Evolutionary conservation across 2,797 vertebrate genomes (phyloP).

Genomic region (Ptychobarbus kaznakovi): DNA sequence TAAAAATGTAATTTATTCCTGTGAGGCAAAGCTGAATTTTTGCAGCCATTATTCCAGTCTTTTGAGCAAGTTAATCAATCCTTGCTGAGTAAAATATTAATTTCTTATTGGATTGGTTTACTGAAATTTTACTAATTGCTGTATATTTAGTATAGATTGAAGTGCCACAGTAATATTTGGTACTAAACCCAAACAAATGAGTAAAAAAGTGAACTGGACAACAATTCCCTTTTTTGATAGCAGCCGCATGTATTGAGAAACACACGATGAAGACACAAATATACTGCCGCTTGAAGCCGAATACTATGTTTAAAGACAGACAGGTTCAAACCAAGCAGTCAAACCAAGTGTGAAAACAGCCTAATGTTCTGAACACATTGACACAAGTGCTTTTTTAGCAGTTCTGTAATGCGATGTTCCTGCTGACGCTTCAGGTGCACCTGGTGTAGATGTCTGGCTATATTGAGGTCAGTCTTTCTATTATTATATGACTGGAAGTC

Average conservation of each 20-base stretch:
- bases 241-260: neutral
- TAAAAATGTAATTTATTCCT: neutral
- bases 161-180: neutral
- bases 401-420: conserved; percentile 24
- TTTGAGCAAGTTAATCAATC: neutral
- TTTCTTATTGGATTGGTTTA: neutral
- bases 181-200: neutral
- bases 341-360: neutral
- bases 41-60: neutral
- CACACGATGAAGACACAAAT: neutral
- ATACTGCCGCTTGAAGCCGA: neutral
- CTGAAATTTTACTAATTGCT: too few relatives aligned
- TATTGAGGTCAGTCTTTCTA: conserved; percentile 42
- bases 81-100: neutral
- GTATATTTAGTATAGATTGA: neutral
- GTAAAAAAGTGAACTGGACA: neutral
- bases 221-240: neutral
- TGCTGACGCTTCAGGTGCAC: conserved; percentile 41
- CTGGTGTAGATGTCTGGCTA: conserved; percentile 19
- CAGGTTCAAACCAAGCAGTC: neutral
- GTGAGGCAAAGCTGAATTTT: neutral
- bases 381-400: neutral
- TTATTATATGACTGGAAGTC: conserved; percentile 26
- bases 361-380: conserved; percentile 2
- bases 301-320: neutral